Percentiles rank a stretch among this genome's conserved stretches.
These are phyloP conservation scores for Parus major DNA, from an alignment of 2,113 vertebrate genomes.

Conservation along the genomic window DNA sequence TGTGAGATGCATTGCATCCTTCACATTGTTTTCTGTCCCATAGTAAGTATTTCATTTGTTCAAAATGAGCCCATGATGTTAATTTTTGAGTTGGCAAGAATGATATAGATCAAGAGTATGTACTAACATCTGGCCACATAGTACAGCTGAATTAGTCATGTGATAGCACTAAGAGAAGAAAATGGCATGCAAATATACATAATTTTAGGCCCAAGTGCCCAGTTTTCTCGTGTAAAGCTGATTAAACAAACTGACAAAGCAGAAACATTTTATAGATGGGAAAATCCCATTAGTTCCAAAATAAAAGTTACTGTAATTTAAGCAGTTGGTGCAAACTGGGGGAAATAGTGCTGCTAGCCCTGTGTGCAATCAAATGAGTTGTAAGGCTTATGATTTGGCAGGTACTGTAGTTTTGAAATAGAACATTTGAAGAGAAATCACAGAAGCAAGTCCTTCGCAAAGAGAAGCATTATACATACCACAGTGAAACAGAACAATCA, in stretches of 20 bases:
- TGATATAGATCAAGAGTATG: not conserved
- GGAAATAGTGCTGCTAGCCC: not conserved
- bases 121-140: slow-evolving; percentile 19
- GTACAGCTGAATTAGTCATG: not conserved
- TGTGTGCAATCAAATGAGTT: not conserved
- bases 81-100: slow-evolving; percentile 7
- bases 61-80: not conserved
- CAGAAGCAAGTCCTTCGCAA: not conserved
- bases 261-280: not conserved
- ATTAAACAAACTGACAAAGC: slow-evolving; percentile 17
- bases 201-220: slow-evolving; percentile 14
- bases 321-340: not conserved
- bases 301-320: slow-evolving; percentile 3
- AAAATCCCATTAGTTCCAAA: slow-evolving; percentile 4
- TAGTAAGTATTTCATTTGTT: slow-evolving; percentile 9
- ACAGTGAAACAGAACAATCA: not conserved
- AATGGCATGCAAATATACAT: not conserved
- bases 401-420: not conserved
- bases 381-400: not conserved
- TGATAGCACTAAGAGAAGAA: not conserved
- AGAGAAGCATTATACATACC: not conserved
- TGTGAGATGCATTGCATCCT: not conserved
- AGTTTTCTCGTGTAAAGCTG: slow-evolving; percentile 1
- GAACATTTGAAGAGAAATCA: not conserved
- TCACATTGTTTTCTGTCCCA: slow-evolving; percentile 16